Evolutionary conservation across 1,140 invertebrate genomes (phyloP).

Genomic region (Aporrectodea caliginosa): DNA sequence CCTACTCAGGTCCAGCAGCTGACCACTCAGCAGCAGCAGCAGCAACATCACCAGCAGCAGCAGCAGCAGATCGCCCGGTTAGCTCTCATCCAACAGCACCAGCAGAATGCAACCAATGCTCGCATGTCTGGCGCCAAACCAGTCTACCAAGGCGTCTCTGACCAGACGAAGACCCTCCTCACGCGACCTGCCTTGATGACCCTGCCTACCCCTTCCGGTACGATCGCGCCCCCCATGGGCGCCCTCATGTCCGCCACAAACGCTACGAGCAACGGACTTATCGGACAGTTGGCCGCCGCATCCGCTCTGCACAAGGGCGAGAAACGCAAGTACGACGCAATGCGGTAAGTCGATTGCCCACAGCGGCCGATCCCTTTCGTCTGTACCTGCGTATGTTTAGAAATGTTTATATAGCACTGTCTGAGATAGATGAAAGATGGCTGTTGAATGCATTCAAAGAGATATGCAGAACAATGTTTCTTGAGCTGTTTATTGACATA

Average conservation of each 20-base stretch:
- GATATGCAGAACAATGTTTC: too few species aligned
- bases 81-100: constrained; percentile 16
- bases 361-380: too few species aligned
- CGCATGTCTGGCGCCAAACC: neutral
- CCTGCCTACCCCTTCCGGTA: neutral
- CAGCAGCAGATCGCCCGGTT: neutral
- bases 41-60: constrained; percentile 9
- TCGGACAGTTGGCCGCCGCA: neutral
- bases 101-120: neutral
- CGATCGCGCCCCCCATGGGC: neutral
- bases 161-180: neutral
- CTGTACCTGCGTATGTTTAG: too few species aligned
- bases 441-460: too few species aligned
- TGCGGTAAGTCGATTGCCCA: constrained; percentile 11
- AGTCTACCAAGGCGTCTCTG: neutral
- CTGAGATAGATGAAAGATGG: too few species aligned
- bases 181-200: neutral
- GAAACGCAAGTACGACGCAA: constrained; percentile 12
- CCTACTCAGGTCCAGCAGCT: neutral
- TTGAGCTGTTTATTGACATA: too few species aligned
- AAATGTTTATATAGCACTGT: too few species aligned
- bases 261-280: neutral
- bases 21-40: constrained; percentile 16
- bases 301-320: constrained; percentile 3
- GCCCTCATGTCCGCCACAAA: neutral